Percentiles rank a stretch among this genome's conserved stretches.
Conservation (phyloP, 2,797 vertebrate genomes). For the Trematomus bernacchii region DNA sequence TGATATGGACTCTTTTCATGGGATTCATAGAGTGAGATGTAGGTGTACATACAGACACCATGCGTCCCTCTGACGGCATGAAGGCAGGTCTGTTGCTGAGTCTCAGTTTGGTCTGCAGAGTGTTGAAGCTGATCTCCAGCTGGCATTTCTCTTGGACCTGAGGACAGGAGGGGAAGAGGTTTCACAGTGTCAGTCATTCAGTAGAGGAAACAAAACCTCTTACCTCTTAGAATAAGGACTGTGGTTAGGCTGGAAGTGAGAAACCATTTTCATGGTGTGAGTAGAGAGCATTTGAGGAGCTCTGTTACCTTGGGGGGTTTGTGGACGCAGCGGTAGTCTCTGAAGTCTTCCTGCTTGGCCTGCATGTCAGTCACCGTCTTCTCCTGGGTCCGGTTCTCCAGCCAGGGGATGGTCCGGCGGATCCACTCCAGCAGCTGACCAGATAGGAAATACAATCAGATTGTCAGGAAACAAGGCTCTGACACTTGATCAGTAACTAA, state of each 20-base stretch:
- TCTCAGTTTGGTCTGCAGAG: conserved; percentile 95
- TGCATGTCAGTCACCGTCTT: conserved; percentile 95
- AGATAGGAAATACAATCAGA: neutral
- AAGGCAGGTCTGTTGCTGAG: conserved; percentile 96
- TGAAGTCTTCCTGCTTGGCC: conserved; percentile 96
- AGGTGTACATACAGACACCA: conserved; percentile 90
- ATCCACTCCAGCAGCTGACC: conserved; percentile 95
- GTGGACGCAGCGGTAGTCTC: conserved; percentile 92
- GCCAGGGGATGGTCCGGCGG: conserved; percentile 93
- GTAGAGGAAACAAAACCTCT: neutral
- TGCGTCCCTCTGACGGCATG: conserved; percentile 96
- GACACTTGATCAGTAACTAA: neutral
- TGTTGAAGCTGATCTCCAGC: conserved; percentile 99
- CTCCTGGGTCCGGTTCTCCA: conserved; percentile 92
- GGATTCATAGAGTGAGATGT: neutral
- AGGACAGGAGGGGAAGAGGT: neutral
- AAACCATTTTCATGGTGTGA: no score
- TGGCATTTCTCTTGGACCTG: conserved; percentile 95
- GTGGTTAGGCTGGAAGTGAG: no score
- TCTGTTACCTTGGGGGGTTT: conserved; percentile 90
- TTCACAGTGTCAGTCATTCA: neutral
- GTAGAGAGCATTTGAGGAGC: neutral
- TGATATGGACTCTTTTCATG: neutral
- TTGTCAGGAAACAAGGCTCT: neutral
- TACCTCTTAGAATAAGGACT: neutral